Evolutionary conservation across 2,797 vertebrate genomes (phyloP).

Genomic region (Gymnoscopelus braueri): DNA sequence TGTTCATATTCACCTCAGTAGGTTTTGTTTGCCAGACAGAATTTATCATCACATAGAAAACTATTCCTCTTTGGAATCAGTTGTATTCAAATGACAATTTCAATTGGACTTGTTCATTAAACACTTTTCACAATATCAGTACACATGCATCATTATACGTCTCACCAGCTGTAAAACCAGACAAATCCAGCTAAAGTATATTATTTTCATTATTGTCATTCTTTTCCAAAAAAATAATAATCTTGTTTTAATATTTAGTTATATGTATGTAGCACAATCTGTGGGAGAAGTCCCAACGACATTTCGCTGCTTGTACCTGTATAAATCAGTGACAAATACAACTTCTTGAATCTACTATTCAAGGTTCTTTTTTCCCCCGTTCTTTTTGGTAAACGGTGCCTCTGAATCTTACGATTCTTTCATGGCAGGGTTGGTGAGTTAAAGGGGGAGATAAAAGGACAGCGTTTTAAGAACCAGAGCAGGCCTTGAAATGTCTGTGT

Average conservation of each 20-base stretch:
- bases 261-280: no score
- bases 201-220: no score
- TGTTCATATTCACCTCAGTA: conserved; percentile 34
- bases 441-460: conserved; percentile 67
- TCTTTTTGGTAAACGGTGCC: conserved; percentile 30
- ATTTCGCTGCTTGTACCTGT: no score
- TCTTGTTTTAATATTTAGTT: not conserved
- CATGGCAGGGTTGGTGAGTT: conserved; percentile 59
- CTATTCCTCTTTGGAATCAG: not conserved
- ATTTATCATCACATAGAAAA: not conserved
- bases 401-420: conserved; percentile 57
- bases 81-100: not conserved
- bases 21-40: no score
- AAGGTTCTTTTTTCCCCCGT: no score
- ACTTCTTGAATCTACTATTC: no score
- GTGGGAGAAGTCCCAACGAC: no score
- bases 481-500: conserved; percentile 52
- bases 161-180: no score
- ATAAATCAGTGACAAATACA: no score
- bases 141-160: no score
- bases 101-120: not conserved
- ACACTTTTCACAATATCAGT: not conserved
- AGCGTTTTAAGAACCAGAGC: conserved; percentile 71
- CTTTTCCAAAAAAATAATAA: conserved; percentile 17
- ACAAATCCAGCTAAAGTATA: no score